Evolutionary conservation across 2,113 vertebrate genomes (phyloP).

Genomic region (Ceratotherium simum): DNA sequence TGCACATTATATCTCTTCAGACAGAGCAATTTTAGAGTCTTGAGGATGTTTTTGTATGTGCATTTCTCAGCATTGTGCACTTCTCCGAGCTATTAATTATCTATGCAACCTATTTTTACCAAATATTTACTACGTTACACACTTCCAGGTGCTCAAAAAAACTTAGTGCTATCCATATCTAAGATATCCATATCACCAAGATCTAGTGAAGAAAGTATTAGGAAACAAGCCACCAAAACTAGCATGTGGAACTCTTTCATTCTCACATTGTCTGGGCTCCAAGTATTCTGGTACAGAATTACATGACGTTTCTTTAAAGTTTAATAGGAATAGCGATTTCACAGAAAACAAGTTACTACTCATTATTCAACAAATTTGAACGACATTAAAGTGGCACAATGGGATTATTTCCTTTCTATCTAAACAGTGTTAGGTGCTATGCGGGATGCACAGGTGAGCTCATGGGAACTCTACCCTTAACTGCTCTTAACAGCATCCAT

Average conservation of each 20-base stretch:
- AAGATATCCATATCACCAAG: background rate
- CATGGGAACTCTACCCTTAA: background rate
- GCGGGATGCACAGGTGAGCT: background rate
- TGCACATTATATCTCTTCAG: background rate
- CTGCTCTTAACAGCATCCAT: background rate
- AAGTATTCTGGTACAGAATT: background rate
- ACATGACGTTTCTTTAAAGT: background rate
- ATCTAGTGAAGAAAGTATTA: background rate
- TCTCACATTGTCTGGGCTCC: background rate
- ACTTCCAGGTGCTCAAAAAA: background rate
- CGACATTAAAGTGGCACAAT: background rate
- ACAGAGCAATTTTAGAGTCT: background rate
- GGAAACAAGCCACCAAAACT: background rate
- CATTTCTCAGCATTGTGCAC: background rate
- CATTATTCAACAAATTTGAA: background rate
- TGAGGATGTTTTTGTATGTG: background rate
- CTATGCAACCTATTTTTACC: background rate
- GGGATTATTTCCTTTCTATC: background rate
- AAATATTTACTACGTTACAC: background rate
- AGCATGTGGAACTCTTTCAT: background rate
- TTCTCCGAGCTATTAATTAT: background rate
- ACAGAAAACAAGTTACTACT: background rate
- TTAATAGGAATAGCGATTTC: background rate
- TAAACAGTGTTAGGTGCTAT: background rate
- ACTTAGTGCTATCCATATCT: background rate